Conservation (phyloP, 2,797 vertebrate species). For the Amblyraja radiata region DNA sequence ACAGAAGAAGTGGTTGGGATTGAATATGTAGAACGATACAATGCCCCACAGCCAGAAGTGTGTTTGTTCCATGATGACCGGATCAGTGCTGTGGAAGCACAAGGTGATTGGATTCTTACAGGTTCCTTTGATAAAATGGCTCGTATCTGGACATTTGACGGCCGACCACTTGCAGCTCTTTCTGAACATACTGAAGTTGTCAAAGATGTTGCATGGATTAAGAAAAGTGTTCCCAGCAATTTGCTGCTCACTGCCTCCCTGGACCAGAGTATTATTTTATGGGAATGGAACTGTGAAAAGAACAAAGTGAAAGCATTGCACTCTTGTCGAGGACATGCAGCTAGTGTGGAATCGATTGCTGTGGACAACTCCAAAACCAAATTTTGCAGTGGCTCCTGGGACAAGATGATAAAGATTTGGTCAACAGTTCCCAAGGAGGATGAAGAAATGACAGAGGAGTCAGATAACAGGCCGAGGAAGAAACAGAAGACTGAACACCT, state of each 20-base stretch:
- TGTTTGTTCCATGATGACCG: constrained; percentile 96
- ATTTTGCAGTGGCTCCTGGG: constrained; percentile 98
- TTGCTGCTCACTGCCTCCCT: constrained; percentile 84
- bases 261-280: constrained; percentile 86
- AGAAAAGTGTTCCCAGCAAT: constrained; percentile 76
- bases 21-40: constrained; percentile 86
- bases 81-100: constrained; percentile 82
- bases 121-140: constrained; percentile 92
- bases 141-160: constrained; percentile 86
- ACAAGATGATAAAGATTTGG: constrained; percentile 98
- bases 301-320: constrained; percentile 84
- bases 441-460: constrained; percentile 80
- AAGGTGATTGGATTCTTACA: constrained; percentile 89
- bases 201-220: constrained; percentile 92
- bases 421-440: constrained; percentile 88
- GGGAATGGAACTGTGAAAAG: constrained; percentile 90
- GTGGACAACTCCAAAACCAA: constrained; percentile 75
- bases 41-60: constrained; percentile 86
- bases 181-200: constrained; percentile 87
- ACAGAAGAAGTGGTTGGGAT: constrained; percentile 95
- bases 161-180: constrained; percentile 76
- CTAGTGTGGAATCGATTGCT: constrained; percentile 79
- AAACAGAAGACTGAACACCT: constrained; percentile 93
- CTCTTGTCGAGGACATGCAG: constrained; percentile 86
- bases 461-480: constrained; percentile 77